Evolutionary conservation across 2,888 invertebrate genomes (phyloP), one percentile per base, ranked within the genome.

Genomic region (Petrolisthes manimaculis): DNA sequence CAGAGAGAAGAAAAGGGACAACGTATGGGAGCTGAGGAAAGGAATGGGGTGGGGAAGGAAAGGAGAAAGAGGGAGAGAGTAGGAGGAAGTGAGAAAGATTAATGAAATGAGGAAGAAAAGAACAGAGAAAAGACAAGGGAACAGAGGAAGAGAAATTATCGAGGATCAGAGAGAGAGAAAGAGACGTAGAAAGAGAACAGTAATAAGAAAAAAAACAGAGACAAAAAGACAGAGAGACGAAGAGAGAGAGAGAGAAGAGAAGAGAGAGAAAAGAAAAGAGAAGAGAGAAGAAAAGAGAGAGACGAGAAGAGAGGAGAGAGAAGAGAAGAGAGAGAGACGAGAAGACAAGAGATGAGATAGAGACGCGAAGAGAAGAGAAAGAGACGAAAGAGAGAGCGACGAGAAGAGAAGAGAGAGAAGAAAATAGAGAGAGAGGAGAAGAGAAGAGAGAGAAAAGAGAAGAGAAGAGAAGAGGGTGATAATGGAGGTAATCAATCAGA

Each of bases 401-500:
- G 67, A 61, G 53, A 14, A 21, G 67, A 21, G 6, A 74, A 53
- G 1, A 5, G 6, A 21, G 21, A 3, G 14, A n/a, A n/a, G 24
- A 5, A 18, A 5, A 6, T 21, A 6, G 24, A 18, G 18, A 74
- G 18, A 6, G 82, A 67, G 67, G n/a, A n/a, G 37, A 55, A 55
- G 55, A 78, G 56, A 61, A 77, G n/a, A 55, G 71, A 14, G 67
- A 51, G 86, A 24, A 24, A 51, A 75, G 81, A n/a, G 51, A 78
- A 18, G 79, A 67, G 61, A 54, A 74, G 75, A 21, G 53, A 61
- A 56, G 81, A 61, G 69, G 61, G 86, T 67, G 81, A 81, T 86
- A 86, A 86, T 86, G 86, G 86, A 81, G 74, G 86, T 81, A 86
- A 86, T 86, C 86, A 86, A 86, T 86, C 86, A 86, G 61, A 12